Conservation (phyloP, 2,113 vertebrate genomes). For the Polypterus bichir region DNA sequence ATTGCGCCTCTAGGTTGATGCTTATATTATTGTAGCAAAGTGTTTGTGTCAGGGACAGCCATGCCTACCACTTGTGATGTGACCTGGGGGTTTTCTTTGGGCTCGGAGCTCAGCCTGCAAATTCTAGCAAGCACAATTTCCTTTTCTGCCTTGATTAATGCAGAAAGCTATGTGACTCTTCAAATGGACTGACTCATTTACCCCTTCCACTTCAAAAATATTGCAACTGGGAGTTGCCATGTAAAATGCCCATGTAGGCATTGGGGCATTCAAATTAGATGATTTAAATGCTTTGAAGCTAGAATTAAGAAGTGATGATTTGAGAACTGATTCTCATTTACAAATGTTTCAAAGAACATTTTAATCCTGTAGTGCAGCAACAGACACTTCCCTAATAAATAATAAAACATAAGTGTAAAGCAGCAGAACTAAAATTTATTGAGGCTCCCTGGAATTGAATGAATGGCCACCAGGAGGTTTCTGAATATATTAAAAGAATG, state of each 20-base stretch:
- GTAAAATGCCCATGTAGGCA: constrained; percentile 3
- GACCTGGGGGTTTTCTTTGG: not conserved
- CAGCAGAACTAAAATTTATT: constrained; percentile 7
- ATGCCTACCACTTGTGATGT: constrained; percentile 3
- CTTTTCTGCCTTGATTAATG: constrained; percentile 13
- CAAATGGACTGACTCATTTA: constrained; percentile 11
- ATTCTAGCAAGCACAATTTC: constrained; percentile 3
- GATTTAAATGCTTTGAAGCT: constrained; percentile 6
- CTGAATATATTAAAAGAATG: constrained; percentile 12
- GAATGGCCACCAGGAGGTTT: constrained; percentile 13
- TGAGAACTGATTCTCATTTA: constrained; percentile 16
- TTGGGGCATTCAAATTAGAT: constrained; percentile 7
- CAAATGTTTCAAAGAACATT: constrained; percentile 23
- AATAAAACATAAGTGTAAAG: constrained; percentile 24
- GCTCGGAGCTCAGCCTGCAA: constrained; percentile 4
- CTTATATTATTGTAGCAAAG: constrained; percentile 11
- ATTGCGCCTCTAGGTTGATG: constrained; percentile 8
- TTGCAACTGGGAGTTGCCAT: constrained; percentile 1
- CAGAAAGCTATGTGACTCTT: constrained; percentile 9
- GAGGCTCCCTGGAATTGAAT: constrained; percentile 10
- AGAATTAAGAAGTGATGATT: constrained; percentile 11
- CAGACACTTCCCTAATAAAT: constrained; percentile 30
- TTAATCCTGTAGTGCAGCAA: constrained; percentile 22
- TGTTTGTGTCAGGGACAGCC: constrained; percentile 8
- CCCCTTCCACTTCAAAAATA: constrained; percentile 4